Base-by-base conservation (phyloP, 1,140 invertebrate genomes). In the Drosophila nigrodunni region DNA sequence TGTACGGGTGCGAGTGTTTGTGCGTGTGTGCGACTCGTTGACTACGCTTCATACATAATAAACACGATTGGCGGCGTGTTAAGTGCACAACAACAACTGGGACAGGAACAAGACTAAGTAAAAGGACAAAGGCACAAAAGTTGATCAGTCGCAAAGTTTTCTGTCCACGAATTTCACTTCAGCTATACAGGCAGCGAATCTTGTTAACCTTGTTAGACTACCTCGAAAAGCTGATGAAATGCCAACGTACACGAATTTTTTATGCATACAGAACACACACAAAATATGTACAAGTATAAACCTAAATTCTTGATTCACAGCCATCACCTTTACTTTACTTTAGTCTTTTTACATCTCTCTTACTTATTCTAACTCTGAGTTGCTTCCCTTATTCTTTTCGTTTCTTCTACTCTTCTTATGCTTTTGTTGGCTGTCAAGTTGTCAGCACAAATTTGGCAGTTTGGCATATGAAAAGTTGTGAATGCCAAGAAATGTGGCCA, bases 41-140 rank as follows among this genome's bases (percentile, higher is more conserved):
- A 88, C 83, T 79, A 87, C 86, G 85, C 71, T 81, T 85, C 86
- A 90, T 89, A 89, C 85, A 89, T 89, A 89, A 89, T 89, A 89
- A 89, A 85, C 85, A 81, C 75, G 43, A 37, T 30, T 46, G 54
- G 79, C 80, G 66, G 76, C 83, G 83, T 87, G 86, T 89, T 89
- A 89, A 89, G 85, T 90, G 81, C 81, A 67, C 64, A 69, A 66
- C 64, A 72, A 59, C 55, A 75, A 44, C 34, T 68, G 44, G n/a
- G 50, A 66, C 21, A 54, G 49, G 10, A 60, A 61, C 37, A 73
- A 69, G 44, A 62, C 75, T 15, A 55, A 41, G 25, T 21, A 50
- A 52, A 58, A 54, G 30, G 76, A 74, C 46, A 64, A 73, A 10
- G 15, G 13, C 37, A 54, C 41, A 62, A 55, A 77, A 69, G 64